Evolutionary conservation across 2,113 vertebrate genomes (phyloP), one percentile per base, ranked within the genome.

Genomic region (Pyrgilauda ruficollis): DNA sequence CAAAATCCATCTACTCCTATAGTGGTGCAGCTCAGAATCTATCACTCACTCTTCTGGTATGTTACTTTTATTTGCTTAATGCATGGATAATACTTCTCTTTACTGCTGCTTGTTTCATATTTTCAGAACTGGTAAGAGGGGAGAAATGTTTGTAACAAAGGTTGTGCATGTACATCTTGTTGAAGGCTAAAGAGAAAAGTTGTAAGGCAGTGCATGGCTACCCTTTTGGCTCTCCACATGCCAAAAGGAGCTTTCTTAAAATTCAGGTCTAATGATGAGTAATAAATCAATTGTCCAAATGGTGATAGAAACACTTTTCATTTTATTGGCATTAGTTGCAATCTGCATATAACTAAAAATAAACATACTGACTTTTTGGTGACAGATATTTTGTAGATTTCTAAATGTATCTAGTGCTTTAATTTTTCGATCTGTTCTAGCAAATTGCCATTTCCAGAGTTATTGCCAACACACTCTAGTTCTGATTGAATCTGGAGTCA

Each of bases 401-500:
- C 39, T n/a, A 66, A 61, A 67, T 66, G 31, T 55, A 39, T 76
- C 33, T 52, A 64, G 55, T 6, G 3, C n/a, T 86, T 91, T 53
- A 64, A 31, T 89, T 89, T 93, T 95, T 66, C 1, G 8, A 31
- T 44, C 47, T 81, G 49, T 81, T 94, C 50, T 64, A 85, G 80
- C 28, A 78, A 86, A 80, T n/a, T 53, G 15, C 41, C 2, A 7
- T 79, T 94, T 95, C 67, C 64, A 75, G 67, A 81, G 30, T 90
- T 92, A 44, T 9, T 93, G 91, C 58, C 76, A 94, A 41, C 35
- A n/a, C 73, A 46, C 11, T 41, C 62, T 84, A 63, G 31, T 77
- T 95, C 46, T 87, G 70, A 78, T 79, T 82, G 68, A 84, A 69
- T 88, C 52, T 77, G 69, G 41, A 84, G 52, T 93, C 33, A 81